Conservation (phyloP, 2,888 invertebrate genomes). For the Melieria picta region DNA sequence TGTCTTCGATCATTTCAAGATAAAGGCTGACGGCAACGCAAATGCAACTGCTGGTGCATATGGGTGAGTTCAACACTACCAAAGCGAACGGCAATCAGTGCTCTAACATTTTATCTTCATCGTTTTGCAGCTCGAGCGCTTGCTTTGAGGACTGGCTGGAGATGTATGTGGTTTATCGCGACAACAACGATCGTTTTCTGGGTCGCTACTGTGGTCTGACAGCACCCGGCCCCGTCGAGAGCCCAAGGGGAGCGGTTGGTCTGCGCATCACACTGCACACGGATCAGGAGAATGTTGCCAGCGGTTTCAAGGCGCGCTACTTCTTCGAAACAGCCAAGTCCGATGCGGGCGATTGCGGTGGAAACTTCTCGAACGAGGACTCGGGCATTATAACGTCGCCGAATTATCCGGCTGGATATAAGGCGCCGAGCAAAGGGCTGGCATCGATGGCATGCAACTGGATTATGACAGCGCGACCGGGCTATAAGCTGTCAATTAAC, state of each 20-base stretch:
- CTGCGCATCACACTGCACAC: slow-evolving; percentile 90
- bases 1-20: slow-evolving; percentile 92
- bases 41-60: slow-evolving; percentile 81
- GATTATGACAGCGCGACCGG: slow-evolving; percentile 89
- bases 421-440: slow-evolving; percentile 79
- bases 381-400: slow-evolving; percentile 89
- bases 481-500: slow-evolving; percentile 88
- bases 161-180: slow-evolving; percentile 88
- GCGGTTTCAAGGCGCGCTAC: slow-evolving; percentile 96
- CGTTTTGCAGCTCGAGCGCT: slow-evolving; percentile 70
- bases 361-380: slow-evolving; percentile 86
- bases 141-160: slow-evolving; percentile 96
- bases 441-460: slow-evolving; percentile 95
- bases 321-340: slow-evolving; percentile 90
- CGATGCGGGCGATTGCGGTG: slow-evolving; percentile 92
- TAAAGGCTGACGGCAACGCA: slow-evolving; percentile 78
- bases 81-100: too few species aligned
- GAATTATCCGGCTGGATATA: slow-evolving; percentile 90
- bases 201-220: slow-evolving; percentile 92
- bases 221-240: slow-evolving; percentile 95
- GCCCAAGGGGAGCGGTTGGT: slow-evolving; percentile 87
- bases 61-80: slow-evolving; percentile 68
- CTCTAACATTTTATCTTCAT: background rate
- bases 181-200: slow-evolving; percentile 83
- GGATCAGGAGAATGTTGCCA: slow-evolving; percentile 86